Evolutionary conservation across 2,113 vertebrate species (phyloP).

Genomic region (Neopipo cinnamomea): DNA sequence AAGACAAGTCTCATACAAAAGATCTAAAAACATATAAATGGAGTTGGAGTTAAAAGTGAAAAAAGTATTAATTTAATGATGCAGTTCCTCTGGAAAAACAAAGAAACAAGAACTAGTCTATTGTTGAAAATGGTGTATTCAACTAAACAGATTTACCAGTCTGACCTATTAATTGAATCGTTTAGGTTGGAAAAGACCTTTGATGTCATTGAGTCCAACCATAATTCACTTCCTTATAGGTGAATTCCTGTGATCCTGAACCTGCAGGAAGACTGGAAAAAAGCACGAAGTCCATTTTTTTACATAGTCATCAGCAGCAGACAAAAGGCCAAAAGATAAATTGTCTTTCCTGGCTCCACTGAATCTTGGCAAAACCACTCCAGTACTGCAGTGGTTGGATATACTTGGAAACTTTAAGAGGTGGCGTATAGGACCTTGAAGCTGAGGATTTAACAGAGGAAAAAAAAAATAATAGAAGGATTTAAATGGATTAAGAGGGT

Average conservation of each 20-base stretch:
- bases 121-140: background rate
- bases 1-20: background rate
- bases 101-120: background rate
- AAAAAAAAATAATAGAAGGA: background rate
- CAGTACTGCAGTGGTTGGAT: background rate
- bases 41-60: background rate
- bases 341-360: background rate
- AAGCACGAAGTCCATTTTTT: background rate
- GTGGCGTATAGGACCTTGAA: background rate
- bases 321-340: background rate
- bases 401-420: background rate
- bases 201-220: background rate
- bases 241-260: background rate
- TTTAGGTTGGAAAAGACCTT: background rate
- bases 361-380: background rate
- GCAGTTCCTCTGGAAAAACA: background rate
- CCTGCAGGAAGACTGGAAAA: background rate
- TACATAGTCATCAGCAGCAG: background rate
- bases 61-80: background rate
- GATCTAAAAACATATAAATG: background rate
- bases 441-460: background rate
- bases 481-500: constrained; percentile 26
- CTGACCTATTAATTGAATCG: background rate
- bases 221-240: background rate
- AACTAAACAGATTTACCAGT: background rate